phyloP scores from a whole-genome alignment of 2,797 vertebrate genomes.

The Gymnothorax reevesii region DNA sequence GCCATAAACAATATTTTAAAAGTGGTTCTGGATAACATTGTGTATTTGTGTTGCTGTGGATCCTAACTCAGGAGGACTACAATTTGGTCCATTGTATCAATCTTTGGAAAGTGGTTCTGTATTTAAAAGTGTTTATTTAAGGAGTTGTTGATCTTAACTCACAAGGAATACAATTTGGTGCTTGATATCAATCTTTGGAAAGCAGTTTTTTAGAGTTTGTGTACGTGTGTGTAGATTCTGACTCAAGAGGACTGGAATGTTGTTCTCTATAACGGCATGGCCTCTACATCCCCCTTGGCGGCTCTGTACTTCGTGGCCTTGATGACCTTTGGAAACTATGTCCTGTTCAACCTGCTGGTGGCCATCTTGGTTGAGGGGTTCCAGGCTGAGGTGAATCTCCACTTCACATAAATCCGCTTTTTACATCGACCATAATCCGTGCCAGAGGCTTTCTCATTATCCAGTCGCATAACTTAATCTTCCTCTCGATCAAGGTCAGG shows the following conservation, averaged over 20 bases:
- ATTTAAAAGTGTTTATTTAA: conserved; percentile 23
- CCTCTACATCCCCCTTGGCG: conserved; percentile 92
- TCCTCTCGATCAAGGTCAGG: background rate
- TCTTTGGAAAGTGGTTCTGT: background rate
- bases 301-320: conserved; percentile 97
- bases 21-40: conserved; percentile 94
- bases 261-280: conserved; percentile 98
- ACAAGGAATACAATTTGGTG: conserved; percentile 98
- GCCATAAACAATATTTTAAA: conserved; percentile 74
- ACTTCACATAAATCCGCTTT: background rate
- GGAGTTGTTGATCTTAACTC: conserved; percentile 90
- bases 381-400: conserved; percentile 87
- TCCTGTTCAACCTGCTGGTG: conserved; percentile 96
- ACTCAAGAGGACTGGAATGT: conserved; percentile 99
- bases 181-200: conserved; percentile 72
- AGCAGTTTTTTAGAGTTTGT: no score
- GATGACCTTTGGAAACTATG: conserved; percentile 98
- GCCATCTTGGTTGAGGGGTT: conserved; percentile 98
- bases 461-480: background rate
- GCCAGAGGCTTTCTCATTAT: background rate
- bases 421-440: background rate
- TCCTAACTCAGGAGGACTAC: background rate
- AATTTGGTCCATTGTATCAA: background rate
- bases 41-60: conserved; percentile 58
- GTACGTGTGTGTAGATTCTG: conserved; percentile 77